A percentile compares a stretch with the other conserved stretches of the same genome.
These are phyloP conservation scores for Pardosa pseudoannulata DNA, from an alignment of 2,888 invertebrate genomes.

Conservation along the genomic window DNA sequence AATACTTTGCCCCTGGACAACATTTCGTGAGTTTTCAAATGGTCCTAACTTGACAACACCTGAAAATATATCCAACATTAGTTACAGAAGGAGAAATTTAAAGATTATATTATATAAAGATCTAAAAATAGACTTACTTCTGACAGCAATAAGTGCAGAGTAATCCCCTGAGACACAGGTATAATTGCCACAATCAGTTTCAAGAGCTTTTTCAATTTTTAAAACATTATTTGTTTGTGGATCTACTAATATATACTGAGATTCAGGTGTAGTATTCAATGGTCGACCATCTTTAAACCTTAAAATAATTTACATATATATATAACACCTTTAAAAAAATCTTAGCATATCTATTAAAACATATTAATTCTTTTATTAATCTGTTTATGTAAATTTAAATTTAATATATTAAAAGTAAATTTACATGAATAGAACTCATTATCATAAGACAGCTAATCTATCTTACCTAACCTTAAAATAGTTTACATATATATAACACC, in stretches of 20 bases:
- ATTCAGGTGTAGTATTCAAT: slow-evolving; percentile 21
- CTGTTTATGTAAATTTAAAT: no score
- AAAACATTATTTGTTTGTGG: slow-evolving; percentile 37
- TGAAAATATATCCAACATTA: slow-evolving; percentile 13
- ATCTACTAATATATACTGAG: not conserved
- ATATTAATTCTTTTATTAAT: no score
- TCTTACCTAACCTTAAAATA: no score
- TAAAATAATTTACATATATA: no score
- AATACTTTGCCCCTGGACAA: slow-evolving; percentile 90
- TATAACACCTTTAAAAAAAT: no score
- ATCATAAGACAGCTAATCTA: no score
- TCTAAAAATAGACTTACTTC: slow-evolving; percentile 46
- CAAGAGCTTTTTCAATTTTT: slow-evolving; percentile 30
- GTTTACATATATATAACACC: no score
- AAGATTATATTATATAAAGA: not conserved
- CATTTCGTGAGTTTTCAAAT: slow-evolving; percentile 82
- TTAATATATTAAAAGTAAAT: no score
- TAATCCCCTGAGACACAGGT: slow-evolving; percentile 29
- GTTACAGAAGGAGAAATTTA: not conserved
- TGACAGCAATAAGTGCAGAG: slow-evolving; percentile 41
- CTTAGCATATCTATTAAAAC: no score
- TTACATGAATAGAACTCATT: no score
- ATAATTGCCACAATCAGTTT: slow-evolving; percentile 71
- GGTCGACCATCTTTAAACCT: slow-evolving; percentile 51
- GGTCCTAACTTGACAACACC: slow-evolving; percentile 48